These are phyloP conservation scores for Lonchura striata DNA, from an alignment of 2,113 vertebrate genomes.

Conservation along the genomic window DNA sequence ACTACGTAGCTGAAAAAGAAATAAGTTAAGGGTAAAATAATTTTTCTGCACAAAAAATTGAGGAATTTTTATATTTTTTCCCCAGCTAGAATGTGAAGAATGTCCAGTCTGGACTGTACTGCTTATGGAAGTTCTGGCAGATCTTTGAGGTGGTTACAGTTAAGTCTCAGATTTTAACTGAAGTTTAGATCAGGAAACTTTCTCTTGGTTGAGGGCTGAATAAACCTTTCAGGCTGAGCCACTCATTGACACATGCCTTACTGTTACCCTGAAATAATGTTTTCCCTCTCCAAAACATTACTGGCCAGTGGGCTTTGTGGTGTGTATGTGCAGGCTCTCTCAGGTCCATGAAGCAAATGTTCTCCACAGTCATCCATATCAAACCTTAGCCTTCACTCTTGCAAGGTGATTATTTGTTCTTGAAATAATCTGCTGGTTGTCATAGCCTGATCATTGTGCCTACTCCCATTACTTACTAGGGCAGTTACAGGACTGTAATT, in stretches of 20 bases:
- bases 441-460: background rate
- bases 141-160: slow-evolving; percentile 27
- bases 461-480: background rate
- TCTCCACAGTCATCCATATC: background rate
- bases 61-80: background rate
- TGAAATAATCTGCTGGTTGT: background rate
- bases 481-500: background rate
- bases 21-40: background rate
- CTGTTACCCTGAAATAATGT: background rate
- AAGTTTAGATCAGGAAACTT: background rate
- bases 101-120: background rate
- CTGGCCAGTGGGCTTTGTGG: background rate
- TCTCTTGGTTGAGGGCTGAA: background rate
- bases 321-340: background rate
- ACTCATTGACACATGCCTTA: background rate
- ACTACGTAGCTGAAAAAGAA: slow-evolving; percentile 20
- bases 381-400: background rate
- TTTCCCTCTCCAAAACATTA: background rate
- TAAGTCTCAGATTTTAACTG: background rate
- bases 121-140: background rate
- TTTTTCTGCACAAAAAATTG: background rate
- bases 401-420: background rate
- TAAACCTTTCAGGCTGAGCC: slow-evolving; percentile 13
- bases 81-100: background rate
- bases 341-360: background rate